Base-by-base conservation (phyloP, 2,113 vertebrate genomes). In the Plectropomus leopardus region DNA sequence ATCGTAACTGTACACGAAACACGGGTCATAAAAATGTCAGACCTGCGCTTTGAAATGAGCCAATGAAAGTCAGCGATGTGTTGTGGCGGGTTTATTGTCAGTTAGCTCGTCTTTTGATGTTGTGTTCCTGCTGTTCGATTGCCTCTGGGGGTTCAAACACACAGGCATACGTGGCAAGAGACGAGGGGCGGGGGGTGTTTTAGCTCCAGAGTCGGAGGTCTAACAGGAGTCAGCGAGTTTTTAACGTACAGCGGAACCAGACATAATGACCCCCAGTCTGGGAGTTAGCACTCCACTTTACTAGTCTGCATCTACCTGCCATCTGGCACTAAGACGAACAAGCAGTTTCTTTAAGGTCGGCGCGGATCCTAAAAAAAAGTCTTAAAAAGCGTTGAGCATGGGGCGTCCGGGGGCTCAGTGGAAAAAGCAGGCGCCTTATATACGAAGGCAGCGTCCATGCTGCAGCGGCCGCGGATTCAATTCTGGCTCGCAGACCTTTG, bases 171-270 rank as follows among this genome's bases (percentile, higher is more conserved):
- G 32, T 40, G 24, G 69, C 73, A 82, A 81, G 76, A 72, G 75
- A 51, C 44, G 6, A 7, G 50, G 54, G 48, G 26, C n/a, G 50
- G 32, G 34, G 30, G 47, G 32, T 26, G 54, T 57, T 71, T 64
- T 10, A 17, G 59, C 70, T 68, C 24, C 53, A 45, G 71, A 82
- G 83, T 51, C 2, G 72, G 32, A 50, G 74, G 73, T 64, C 63
- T 68, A 57, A 72, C 54, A 51, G 59, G 36, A 87, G 86, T 91
- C 89, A 89, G 88, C 86, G 54, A 78, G 9, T 79, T 78, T 93
- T 90, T 89, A 92, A 92, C 75, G 82, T 50, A 72, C 51, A 80
- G 85, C 45, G 36, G 88, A 86, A 87, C 2, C 55, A 67, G 36
- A 86, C 28, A 42, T 86, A 92, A 90, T 80, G 66, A 78, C 60